Evolutionary conservation across 1,140 invertebrate species (phyloP).

Genomic region (Tetramorium simillimum): DNA sequence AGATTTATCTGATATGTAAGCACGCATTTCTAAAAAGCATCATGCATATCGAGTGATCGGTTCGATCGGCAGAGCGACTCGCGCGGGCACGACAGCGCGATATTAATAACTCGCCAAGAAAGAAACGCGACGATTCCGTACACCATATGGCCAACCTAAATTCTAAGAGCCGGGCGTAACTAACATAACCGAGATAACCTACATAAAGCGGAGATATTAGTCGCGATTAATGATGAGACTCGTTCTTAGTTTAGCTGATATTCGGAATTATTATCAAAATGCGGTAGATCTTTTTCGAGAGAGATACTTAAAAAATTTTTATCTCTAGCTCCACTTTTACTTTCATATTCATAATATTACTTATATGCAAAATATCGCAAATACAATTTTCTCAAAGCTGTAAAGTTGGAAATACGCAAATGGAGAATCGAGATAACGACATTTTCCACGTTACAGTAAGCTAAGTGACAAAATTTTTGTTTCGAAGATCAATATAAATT

Average conservation of each 20-base stretch:
- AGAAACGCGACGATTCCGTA: constrained; percentile 71
- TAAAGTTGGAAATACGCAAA: background rate
- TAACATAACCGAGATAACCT: constrained; percentile 68
- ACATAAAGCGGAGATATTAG: constrained; percentile 59
- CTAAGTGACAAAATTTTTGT: background rate
- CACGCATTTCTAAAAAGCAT: constrained; percentile 26
- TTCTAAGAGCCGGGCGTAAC: constrained; percentile 70
- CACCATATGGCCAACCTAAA: constrained; percentile 79
- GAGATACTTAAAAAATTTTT: background rate
- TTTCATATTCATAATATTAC: too few species aligned
- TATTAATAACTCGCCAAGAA: constrained; percentile 72
- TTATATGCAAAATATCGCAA: too few species aligned
- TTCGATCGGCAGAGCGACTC: constrained; percentile 40
- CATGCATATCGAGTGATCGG: constrained; percentile 31
- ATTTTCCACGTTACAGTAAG: background rate
- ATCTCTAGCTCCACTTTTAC: too few species aligned
- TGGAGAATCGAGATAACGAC: constrained; percentile 24
- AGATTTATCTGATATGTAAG: background rate
- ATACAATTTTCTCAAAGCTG: background rate
- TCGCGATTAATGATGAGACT: background rate
- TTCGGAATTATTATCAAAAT: background rate
- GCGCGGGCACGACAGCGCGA: constrained; percentile 17
- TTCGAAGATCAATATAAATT: background rate
- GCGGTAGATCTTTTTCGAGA: background rate
- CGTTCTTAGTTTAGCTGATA: background rate